phyloP scores from a whole-genome alignment of 2,113 vertebrate species.

The Circaetus gallicus region DNA sequence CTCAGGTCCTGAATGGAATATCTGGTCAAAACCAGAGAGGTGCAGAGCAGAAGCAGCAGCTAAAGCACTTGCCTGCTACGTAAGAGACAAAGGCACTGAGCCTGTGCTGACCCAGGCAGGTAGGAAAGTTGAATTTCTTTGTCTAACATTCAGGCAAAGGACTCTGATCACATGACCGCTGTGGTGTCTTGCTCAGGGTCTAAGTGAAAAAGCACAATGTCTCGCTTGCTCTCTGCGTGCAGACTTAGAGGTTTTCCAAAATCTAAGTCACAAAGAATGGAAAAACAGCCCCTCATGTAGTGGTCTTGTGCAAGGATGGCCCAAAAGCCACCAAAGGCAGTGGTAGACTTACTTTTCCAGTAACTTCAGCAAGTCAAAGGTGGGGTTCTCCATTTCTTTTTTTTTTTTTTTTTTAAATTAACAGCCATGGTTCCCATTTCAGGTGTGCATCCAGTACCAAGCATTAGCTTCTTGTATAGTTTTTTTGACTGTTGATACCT shows the following conservation, averaged over 20 bases:
- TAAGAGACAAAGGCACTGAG: background rate
- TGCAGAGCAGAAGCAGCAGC: background rate
- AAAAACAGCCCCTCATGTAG: background rate
- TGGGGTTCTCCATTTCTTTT: rapidly evolving
- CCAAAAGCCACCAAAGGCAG: background rate
- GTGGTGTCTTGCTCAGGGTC: background rate
- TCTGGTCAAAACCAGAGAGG: background rate
- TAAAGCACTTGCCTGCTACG: background rate
- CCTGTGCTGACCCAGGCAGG: background rate
- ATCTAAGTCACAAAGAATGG: background rate
- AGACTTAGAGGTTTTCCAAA: background rate
- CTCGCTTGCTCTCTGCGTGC: background rate
- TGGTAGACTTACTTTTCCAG: background rate
- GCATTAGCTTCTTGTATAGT: background rate
- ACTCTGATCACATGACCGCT: background rate
- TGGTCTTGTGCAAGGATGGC: background rate
- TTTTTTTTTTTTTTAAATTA: background rate
- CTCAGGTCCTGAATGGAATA: background rate
- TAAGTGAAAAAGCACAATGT: background rate
- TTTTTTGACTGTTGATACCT: background rate
- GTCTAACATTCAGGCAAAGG: background rate
- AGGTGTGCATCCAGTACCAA: background rate
- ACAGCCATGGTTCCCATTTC: background rate
- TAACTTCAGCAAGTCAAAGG: background rate
- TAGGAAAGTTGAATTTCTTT: background rate